Evolutionary conservation across 2,888 invertebrate species (phyloP).

Genomic region (Scaptomyza tumidula): DNA sequence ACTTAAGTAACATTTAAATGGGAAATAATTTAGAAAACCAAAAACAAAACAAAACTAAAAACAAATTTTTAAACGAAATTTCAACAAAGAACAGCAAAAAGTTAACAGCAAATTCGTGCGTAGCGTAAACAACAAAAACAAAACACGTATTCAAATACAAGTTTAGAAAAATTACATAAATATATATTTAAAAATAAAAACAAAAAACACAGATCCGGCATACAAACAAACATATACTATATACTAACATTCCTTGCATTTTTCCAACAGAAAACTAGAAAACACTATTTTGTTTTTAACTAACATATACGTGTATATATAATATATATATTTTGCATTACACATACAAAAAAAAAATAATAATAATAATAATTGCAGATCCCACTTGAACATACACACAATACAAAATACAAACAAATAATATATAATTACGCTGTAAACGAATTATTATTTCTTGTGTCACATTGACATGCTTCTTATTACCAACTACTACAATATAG

Average conservation of each 20-base stretch:
- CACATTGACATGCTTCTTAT: conserved; percentile 75
- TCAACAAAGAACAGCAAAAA: conserved; percentile 76
- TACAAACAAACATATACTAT: background rate
- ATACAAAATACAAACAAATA: background rate
- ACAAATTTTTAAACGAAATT: conserved; percentile 65
- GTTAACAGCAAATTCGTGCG: conserved; percentile 81
- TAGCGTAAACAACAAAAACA: conserved; percentile 63
- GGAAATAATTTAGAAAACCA: conserved; percentile 20
- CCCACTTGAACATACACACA: background rate
- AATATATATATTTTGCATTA: too few relatives aligned
- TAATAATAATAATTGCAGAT: background rate
- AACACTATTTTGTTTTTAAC: conserved; percentile 12
- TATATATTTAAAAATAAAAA: conserved; percentile 11
- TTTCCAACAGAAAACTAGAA: conserved; percentile 10
- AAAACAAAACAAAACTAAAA: conserved; percentile 11
- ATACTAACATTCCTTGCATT: background rate
- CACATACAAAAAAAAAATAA: too few relatives aligned
- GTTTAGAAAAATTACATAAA: conserved; percentile 6
- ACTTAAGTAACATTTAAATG: conserved; percentile 46
- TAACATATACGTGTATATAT: too few relatives aligned
- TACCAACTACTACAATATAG: conserved; percentile 28
- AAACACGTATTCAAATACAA: conserved; percentile 16
- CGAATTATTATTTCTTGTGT: conserved; percentile 72
- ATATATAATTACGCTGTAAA: conserved; percentile 64
- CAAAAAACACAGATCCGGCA: conserved; percentile 5